These are phyloP conservation scores for Heliconius melpomene DNA, from an alignment of 1,140 invertebrate species.

Conservation along the genomic window DNA sequence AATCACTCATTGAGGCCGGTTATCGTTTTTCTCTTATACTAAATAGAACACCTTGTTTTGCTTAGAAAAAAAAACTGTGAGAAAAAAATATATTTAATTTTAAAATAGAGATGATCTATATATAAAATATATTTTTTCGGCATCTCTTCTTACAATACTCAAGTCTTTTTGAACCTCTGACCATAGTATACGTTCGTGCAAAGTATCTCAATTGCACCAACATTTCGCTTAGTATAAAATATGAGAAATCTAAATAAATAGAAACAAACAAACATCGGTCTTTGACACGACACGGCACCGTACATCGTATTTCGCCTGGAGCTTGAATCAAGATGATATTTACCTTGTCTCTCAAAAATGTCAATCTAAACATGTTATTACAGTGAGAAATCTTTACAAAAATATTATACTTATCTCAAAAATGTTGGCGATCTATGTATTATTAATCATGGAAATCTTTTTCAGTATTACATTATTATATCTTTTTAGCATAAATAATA, in stretches of 20 bases:
- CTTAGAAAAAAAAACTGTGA: too few relatives aligned
- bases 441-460: too few relatives aligned
- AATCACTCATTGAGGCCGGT: not conserved
- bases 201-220: not conserved
- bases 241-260: constrained; percentile 25
- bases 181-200: not conserved
- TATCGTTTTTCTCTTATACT: not conserved
- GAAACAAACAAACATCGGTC: constrained; percentile 32
- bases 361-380: constrained; percentile 14
- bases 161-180: too few relatives aligned
- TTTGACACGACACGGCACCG: constrained; percentile 29
- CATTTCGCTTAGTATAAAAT: not conserved
- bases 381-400: constrained; percentile 21
- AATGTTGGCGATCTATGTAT: too few relatives aligned
- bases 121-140: too few relatives aligned
- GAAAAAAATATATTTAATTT: too few relatives aligned
- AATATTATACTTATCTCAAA: constrained; percentile 13
- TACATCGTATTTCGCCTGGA: constrained; percentile 30
- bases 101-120: not conserved
- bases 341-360: constrained; percentile 21
- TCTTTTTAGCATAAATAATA: too few relatives aligned
- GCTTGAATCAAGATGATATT: constrained; percentile 32
- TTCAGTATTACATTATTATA: too few relatives aligned
- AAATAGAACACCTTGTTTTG: not conserved
- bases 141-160: not conserved